Evolutionary conservation across 1,140 invertebrate species (phyloP), one percentile per base, ranked within the genome.

Genomic region (Dreissena rostriformis): DNA sequence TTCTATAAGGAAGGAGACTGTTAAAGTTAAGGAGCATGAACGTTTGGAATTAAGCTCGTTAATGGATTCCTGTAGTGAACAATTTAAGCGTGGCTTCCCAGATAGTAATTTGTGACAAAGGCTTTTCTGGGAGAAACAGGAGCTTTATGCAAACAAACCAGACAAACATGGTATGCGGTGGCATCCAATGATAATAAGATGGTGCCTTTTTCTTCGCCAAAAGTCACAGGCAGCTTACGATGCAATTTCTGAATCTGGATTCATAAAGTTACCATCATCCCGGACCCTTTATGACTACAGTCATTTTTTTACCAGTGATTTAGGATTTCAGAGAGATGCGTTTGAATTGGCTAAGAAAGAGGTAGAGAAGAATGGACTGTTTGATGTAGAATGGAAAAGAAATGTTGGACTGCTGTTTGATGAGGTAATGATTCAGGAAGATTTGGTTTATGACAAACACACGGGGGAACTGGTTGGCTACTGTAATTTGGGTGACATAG

Each of bases 131-230:
- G 67, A 72, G 39, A 75, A 80, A 67, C 83, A 85, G 70, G n/a
- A n/a, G n/a, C 4, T 79, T n/a, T 65, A 74, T 29, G 14, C 22
- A 22, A 8, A n/a, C 10, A n/a, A 6, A 11, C 8, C 4, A 19
- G 28, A 52, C 14, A 87, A 83, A 61, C 61, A 74, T 51, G 74
- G 70, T 4, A 86, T 86, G 80, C 24, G 85, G 28, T 86, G 83
- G 85, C 87, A 88, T 66, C 85, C 85, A 22, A 88, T 88, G 87
- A 82, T 88, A 19, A 82, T 86, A 22, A 26, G 77, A 7, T 85
- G 80, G 77, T 86, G 86, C 52, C 51, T 88, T 2, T 81, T 77
- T 29, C 28, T 86, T 4, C 73, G 85, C 29, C 71, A 77, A 0
- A 86, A 76, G 53, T 81, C 65, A 26, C 7, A 71, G 1, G 70